Evolutionary conservation across 2,888 invertebrate genomes (phyloP), one percentile per base, ranked within the genome.

Genomic region (Volucella inanis): DNA sequence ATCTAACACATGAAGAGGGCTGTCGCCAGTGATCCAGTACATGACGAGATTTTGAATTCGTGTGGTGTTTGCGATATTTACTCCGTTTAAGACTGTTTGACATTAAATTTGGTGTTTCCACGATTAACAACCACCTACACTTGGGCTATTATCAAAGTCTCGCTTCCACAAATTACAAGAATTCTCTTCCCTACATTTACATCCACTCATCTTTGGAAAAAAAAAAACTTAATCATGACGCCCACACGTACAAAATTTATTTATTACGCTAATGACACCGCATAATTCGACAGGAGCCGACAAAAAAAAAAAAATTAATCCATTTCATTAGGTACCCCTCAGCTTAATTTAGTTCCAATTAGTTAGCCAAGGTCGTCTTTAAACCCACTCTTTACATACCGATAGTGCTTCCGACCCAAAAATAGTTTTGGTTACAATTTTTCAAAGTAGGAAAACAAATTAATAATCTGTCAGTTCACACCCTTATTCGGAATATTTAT

Each of bases 201-300:
- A 22, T 22, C 31, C 31, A 31, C 31, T 31, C 31, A 6, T 31
- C 4, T 31, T 31, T 31, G 6, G 6, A 31, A 31, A 31, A 0
- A 31, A 22, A 18, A 18, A 18, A 6, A 6, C 31, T 6, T 31
- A 31, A 31, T 6, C 52, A 57, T 4, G 14, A 15, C 57, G 11
- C n/a, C n/a, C 14, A 31, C 59, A 41, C 0, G 43, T 14, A 9
- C 12, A 38, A 62, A 70, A 54, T 61, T 77, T 55, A 70, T 77
- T 70, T 70, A 62, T 77, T 70, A 55, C 39, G 6, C 31, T 14
- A 41, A 15, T 15, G 49, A 64, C 38, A 39, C 49, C 49, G n/a
- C 11, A 55, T 31, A 31, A 54, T 12, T 2, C 11, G 8, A 12
- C 6, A 38, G 10, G 3, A 54, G 31, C 31, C 6, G 31, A 54